Conservation (phyloP, 2,888 invertebrate genomes). For the Lepidochitona cinerea region DNA sequence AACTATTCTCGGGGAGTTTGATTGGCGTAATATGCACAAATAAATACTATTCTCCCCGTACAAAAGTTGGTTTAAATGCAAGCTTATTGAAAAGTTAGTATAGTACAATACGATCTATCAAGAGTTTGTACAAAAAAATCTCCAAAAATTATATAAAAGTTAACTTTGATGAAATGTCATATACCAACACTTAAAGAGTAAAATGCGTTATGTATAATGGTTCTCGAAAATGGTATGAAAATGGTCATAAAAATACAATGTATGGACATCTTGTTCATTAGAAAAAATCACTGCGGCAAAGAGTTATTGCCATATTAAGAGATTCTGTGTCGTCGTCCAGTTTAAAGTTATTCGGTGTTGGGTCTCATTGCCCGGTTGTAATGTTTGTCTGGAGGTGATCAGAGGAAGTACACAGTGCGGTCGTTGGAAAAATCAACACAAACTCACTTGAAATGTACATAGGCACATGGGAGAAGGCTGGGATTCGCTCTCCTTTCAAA, state of each 20-base stretch:
- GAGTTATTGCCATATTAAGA: too few relatives aligned
- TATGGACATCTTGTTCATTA: neutral
- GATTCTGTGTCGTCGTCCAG: neutral
- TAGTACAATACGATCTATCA: neutral
- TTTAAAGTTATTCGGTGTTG: neutral
- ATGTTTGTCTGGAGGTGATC: neutral
- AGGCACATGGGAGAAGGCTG: neutral
- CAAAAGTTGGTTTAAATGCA: too few relatives aligned
- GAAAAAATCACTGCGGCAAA: neutral
- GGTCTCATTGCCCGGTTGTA: neutral
- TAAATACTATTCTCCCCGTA: neutral
- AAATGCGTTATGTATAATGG: neutral
- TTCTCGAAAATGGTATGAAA: neutral
- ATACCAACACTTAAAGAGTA: neutral
- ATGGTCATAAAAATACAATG: neutral
- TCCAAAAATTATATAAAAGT: neutral
- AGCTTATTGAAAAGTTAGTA: too few relatives aligned
- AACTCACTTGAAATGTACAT: neutral
- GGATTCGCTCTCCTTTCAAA: neutral
- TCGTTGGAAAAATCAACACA: constrained; percentile 2
- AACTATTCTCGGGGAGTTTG: neutral
- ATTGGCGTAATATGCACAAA: neutral
- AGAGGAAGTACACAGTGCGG: neutral
- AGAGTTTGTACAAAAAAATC: neutral
- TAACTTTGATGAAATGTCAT: constrained; percentile 2